These are phyloP conservation scores for Portunus trituberculatus DNA, from an alignment of 1,140 invertebrate genomes.

Conservation along the genomic window DNA sequence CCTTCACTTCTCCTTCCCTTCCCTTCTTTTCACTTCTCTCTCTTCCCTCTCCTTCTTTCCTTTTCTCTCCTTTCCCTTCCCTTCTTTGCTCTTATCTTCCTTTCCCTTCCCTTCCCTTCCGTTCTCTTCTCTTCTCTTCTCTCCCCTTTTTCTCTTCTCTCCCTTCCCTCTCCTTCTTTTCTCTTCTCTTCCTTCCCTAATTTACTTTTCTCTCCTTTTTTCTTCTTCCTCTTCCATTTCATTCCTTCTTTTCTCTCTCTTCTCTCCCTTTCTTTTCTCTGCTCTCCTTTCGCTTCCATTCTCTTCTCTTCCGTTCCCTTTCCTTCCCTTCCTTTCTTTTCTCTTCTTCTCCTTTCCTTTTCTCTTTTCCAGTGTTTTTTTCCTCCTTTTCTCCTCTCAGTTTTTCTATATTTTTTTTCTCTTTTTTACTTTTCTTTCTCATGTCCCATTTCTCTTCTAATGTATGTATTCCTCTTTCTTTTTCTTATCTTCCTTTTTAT, in stretches of 20 bases:
- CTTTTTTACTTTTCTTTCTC: neutral
- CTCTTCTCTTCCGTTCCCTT: neutral
- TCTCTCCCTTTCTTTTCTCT: neutral
- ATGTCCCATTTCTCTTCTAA: neutral
- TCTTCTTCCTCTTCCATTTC: neutral
- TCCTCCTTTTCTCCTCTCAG: neutral
- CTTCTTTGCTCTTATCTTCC: neutral
- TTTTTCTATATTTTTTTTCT: neutral
- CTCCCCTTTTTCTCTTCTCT: neutral
- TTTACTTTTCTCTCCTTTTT: neutral
- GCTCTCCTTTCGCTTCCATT: neutral
- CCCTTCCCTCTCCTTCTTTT: neutral
- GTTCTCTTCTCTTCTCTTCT: neutral
- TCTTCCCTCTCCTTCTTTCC: neutral
- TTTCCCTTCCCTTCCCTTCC: neutral
- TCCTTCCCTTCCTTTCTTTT: neutral
- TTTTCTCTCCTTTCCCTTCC: neutral
- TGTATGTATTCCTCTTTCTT: neutral
- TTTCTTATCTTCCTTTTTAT: neutral
- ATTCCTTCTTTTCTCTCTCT: neutral
- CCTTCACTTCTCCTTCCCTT: neutral
- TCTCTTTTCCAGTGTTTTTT: neutral
- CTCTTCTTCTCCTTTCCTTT: neutral
- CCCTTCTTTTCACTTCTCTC: neutral
- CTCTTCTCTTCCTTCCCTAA: neutral